Evolutionary conservation across 2,797 vertebrate genomes (phyloP).

Genomic region (Squalus acanthias): DNA sequence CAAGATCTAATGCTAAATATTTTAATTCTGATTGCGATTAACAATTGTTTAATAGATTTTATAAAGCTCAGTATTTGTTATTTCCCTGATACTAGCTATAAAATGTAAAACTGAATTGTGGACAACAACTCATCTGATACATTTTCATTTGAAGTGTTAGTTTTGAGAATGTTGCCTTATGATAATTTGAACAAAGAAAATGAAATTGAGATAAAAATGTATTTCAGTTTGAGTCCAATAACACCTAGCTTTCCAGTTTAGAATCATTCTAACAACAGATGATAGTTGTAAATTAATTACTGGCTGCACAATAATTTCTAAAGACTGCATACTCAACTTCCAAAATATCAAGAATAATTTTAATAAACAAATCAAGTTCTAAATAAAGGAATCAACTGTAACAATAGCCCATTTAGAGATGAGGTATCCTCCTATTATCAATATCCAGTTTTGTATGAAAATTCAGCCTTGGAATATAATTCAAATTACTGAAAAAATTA

Average conservation of each 20-base stretch:
- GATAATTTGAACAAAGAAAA: neutral
- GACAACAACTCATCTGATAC: neutral
- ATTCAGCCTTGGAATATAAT: neutral
- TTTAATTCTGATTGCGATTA: neutral
- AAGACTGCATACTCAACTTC: neutral
- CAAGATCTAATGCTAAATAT: neutral
- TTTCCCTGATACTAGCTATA: neutral
- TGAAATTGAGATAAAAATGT: neutral
- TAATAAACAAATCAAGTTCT: neutral
- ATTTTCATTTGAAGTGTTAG: neutral
- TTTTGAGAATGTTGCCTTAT: neutral
- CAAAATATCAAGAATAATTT: neutral
- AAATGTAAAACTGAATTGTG: slow-evolving; percentile 11
- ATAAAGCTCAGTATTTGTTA: neutral
- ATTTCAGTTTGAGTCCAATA: neutral
- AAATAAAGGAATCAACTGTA: neutral
- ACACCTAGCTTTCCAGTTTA: neutral
- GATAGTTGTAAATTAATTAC: neutral
- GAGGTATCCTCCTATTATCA: neutral
- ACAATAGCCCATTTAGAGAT: neutral
- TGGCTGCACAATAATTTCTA: neutral
- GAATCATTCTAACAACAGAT: neutral
- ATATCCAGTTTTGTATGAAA: neutral
- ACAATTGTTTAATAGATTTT: neutral
- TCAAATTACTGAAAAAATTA: neutral